Evolutionary conservation across 2,888 invertebrate genomes (phyloP).

Genomic region (Andrena fulva): DNA sequence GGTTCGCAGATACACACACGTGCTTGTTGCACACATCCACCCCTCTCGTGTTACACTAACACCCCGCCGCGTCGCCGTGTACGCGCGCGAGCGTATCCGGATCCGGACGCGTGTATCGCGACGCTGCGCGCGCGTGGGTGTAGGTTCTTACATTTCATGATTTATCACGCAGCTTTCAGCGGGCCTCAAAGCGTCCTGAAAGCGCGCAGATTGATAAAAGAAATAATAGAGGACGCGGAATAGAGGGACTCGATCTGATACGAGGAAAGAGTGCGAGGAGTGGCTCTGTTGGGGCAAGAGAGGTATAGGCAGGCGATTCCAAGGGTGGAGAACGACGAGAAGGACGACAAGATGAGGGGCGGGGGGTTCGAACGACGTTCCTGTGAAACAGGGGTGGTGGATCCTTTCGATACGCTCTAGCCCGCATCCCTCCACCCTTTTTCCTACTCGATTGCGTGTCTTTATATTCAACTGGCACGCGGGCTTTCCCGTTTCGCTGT

Average conservation of each 20-base stretch:
- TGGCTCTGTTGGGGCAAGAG: constrained; percentile 32
- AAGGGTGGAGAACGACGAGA: constrained; percentile 60
- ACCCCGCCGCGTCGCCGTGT: constrained; percentile 5
- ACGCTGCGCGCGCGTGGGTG: constrained; percentile 66
- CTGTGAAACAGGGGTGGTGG: constrained; percentile 63
- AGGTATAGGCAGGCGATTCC: constrained; percentile 37
- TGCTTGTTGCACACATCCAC: constrained; percentile 54
- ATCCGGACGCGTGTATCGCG: constrained; percentile 37
- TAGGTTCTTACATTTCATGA: constrained; percentile 84
- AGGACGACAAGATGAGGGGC: constrained; percentile 52
- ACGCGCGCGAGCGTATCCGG: constrained; percentile 34
- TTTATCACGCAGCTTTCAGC: constrained; percentile 85
- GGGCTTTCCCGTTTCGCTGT: constrained; percentile 38
- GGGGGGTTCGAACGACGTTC: constrained; percentile 58
- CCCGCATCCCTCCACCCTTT: constrained; percentile 52
- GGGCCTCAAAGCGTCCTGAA: constrained; percentile 83
- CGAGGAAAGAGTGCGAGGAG: constrained; percentile 60
- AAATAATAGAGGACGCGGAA: constrained; percentile 84
- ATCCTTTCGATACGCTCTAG: constrained; percentile 73
- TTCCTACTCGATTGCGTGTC: constrained; percentile 69
- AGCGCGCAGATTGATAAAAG: constrained; percentile 84
- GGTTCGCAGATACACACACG: constrained; percentile 21
- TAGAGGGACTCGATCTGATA: constrained; percentile 83
- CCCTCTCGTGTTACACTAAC: constrained; percentile 44
- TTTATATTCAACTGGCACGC: constrained; percentile 69